Evolutionary conservation across 2,888 invertebrate genomes (phyloP).

Genomic region (Limenitis camilla): DNA sequence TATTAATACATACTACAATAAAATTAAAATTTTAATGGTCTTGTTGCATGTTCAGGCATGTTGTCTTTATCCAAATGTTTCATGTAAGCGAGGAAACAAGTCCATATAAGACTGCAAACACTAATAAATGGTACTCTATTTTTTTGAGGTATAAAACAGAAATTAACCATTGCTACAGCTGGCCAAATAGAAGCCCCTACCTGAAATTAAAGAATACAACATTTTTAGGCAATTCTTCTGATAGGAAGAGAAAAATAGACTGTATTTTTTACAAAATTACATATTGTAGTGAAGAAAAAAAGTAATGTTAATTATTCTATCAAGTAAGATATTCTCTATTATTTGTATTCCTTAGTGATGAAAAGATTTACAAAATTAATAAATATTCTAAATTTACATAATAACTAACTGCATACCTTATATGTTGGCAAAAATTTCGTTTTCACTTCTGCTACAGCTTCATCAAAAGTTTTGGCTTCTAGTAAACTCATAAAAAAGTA

Average conservation of each 20-base stretch:
- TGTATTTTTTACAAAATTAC: background rate
- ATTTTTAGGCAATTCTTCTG: no score
- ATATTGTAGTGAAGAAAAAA: background rate
- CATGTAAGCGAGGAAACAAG: conserved; percentile 87
- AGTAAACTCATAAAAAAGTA: conserved; percentile 84
- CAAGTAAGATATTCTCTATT: no score
- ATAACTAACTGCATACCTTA: conserved; percentile 73
- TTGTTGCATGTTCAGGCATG: conserved; percentile 23
- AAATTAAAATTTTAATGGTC: background rate
- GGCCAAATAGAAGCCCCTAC: conserved; percentile 84
- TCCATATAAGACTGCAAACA: conserved; percentile 84
- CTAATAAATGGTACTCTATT: conserved; percentile 86
- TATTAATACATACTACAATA: no score
- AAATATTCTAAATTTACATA: background rate
- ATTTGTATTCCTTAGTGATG: no score
- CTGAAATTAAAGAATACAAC: no score
- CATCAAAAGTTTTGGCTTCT: conserved; percentile 78
- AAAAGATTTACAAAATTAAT: background rate
- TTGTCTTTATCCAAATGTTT: conserved; percentile 74
- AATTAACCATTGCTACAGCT: conserved; percentile 82
- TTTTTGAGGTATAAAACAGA: conserved; percentile 80
- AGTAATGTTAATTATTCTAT: no score
- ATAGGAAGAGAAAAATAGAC: no score
- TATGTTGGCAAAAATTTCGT: conserved; percentile 85
- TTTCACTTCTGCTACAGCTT: conserved; percentile 79